A percentile compares a stretch with the other conserved stretches of the same genome.
These are phyloP conservation scores for Sapayoa aenigma DNA, from an alignment of 2,113 vertebrate species.

Conservation along the genomic window DNA sequence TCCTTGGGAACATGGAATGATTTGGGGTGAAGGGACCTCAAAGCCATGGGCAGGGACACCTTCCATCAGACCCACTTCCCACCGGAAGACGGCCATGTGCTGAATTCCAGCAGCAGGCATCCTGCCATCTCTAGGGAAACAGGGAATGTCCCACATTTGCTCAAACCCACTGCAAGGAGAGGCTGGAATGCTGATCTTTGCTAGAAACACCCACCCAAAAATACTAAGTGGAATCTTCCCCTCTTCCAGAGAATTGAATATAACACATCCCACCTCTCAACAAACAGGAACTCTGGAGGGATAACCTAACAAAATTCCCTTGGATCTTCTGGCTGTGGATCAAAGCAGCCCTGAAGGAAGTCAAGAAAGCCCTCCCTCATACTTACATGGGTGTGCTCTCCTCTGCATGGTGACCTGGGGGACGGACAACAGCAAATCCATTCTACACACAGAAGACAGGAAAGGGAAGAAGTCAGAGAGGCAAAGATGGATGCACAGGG, in stretches of 20 bases:
- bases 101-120: neutral
- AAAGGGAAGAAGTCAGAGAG: neutral
- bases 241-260: neutral
- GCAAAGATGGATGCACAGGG: neutral
- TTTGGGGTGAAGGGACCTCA: neutral
- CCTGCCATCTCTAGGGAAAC: neutral
- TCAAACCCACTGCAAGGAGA: neutral
- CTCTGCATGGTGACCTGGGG: slow-evolving; percentile 95
- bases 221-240: neutral
- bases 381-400: slow-evolving; percentile 98
- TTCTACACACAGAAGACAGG: slow-evolving; percentile 75
- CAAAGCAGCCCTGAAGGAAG: neutral
- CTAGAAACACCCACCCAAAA: accelerated
- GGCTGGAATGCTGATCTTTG: neutral
- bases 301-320: neutral
- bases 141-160: neutral
- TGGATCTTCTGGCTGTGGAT: neutral
- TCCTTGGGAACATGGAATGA: neutral
- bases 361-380: neutral
- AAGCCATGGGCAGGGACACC: neutral
- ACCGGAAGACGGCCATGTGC: neutral
- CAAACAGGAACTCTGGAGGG: neutral
- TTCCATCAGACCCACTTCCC: neutral
- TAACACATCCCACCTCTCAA: neutral
- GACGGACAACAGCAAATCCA: slow-evolving; percentile 94